Evolutionary conservation across 2,113 vertebrate genomes (phyloP).

Genomic region (Mesembrinibis cayennensis): DNA sequence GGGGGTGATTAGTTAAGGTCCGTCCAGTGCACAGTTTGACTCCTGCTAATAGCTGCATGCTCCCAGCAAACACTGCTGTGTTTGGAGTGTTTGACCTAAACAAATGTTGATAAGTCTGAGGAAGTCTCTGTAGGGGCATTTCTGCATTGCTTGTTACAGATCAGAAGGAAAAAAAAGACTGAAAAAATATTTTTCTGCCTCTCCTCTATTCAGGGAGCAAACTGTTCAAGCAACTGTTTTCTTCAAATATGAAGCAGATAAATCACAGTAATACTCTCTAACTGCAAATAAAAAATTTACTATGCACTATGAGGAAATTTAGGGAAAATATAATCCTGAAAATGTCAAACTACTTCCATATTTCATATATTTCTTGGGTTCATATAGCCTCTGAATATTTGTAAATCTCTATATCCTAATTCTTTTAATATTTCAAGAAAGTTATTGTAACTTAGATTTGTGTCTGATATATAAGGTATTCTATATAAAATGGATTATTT

Average conservation of each 20-base stretch:
- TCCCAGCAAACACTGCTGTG: slow-evolving; percentile 93
- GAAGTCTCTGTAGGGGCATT: neutral
- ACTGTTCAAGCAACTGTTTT: neutral
- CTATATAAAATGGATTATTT: neutral
- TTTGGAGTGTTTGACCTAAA: slow-evolving; percentile 87
- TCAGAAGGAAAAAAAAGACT: slow-evolving; percentile 54
- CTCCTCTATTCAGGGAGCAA: neutral
- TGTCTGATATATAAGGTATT: neutral
- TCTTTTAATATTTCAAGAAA: neutral
- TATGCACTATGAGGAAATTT: neutral
- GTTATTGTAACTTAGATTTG: neutral
- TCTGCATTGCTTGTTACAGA: neutral
- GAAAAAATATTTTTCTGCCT: neutral
- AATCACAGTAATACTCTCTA: neutral
- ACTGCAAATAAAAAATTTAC: slow-evolving; percentile 25
- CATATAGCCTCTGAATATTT: neutral
- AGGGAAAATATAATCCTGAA: neutral
- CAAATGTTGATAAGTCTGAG: neutral
- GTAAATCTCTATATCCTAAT: neutral
- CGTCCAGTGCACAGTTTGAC: slow-evolving; percentile 97
- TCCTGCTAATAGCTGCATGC: slow-evolving; percentile 97
- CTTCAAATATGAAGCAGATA: neutral
- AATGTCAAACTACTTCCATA: neutral
- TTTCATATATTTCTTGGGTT: neutral
- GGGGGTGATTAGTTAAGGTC: slow-evolving; percentile 94